phyloP scores from a whole-genome alignment of 2,113 vertebrate species.

The Rhinoderma darwinii region DNA sequence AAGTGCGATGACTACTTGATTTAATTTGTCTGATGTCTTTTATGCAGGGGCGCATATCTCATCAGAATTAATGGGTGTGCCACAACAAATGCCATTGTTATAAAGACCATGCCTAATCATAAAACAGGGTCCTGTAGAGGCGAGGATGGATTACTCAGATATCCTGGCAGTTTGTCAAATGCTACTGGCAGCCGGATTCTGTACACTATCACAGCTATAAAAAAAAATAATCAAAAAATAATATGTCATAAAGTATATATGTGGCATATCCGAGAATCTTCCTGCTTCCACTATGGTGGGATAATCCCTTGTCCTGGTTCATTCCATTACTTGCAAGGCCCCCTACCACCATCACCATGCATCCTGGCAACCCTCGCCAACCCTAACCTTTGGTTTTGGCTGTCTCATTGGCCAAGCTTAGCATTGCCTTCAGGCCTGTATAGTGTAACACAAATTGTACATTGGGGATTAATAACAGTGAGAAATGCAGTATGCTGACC shows the following conservation, averaged over 20 bases:
- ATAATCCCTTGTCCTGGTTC: no score
- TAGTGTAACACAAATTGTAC: no score
- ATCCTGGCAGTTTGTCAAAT: slow-evolving; percentile 33
- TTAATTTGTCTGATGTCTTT: slow-evolving; percentile 29
- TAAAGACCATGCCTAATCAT: slow-evolving; percentile 33
- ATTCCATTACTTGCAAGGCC: no score
- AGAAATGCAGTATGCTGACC: no score
- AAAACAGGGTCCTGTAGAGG: slow-evolving; percentile 11
- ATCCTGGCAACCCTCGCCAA: no score
- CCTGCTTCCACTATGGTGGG: not conserved
- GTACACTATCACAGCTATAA: slow-evolving; percentile 7
- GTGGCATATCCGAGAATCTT: no score
- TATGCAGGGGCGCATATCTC: slow-evolving; percentile 12
- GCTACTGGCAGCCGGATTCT: not conserved
- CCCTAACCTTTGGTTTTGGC: no score
- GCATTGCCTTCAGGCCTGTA: no score
- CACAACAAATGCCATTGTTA: slow-evolving; percentile 32
- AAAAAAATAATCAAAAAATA: not conserved
- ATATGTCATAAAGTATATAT: not conserved
- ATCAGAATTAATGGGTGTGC: slow-evolving; percentile 34
- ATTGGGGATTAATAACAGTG: no score
- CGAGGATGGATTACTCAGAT: slow-evolving; percentile 21
- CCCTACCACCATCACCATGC: no score
- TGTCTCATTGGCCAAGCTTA: no score
- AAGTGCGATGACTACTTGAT: not conserved